Evolutionary conservation across 2,113 vertebrate species (phyloP), one percentile per base, ranked within the genome.

Genomic region (Panthera leo): DNA sequence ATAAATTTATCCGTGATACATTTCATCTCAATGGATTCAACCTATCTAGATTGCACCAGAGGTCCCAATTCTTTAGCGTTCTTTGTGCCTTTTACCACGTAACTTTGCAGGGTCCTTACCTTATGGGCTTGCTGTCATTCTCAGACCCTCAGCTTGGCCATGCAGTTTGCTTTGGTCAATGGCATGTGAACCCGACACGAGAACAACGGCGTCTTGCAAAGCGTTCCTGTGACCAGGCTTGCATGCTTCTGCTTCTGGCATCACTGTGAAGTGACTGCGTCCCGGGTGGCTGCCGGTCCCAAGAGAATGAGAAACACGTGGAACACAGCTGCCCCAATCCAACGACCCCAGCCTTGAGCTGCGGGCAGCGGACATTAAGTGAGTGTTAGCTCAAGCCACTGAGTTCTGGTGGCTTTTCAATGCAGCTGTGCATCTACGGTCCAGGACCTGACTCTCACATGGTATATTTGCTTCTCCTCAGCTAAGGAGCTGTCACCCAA

Each of bases 221-320:
- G 45, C 19, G 5, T 68, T 42, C 39, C 61, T n/a, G 13, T 70
- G 90, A 16, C 27, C 25, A 36, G 55, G 75, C 13, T n/a, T 18
- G 10, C 5, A 19, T 10, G 14, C 4, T 23, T n/a, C 25, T 63
- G 12, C 25, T 12, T 73, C 53, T 21, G 0, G 34, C 3, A 0
- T 63, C 23, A 31, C 18, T 5, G 7, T 1, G 36, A 70, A 29
- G 25, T n/a, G 48, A 45, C 73, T 21, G 11, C 11, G 5, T 51
- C 21, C 29, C 8, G 11, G 25, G 7, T 25, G 45, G 58, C 45
- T 27, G 11, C 84, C 55, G 53, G 25, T 70, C 48, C 36, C 18
- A n/a, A 51, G 48, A 19, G 48, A 7, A 34, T 4, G 15, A 31
- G 12, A 58, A 61, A 36, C 1, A 16, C 16, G 5, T 10, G 75